Evolutionary conservation across 2,888 invertebrate genomes (phyloP).

Genomic region (Calameuta pallipes): DNA sequence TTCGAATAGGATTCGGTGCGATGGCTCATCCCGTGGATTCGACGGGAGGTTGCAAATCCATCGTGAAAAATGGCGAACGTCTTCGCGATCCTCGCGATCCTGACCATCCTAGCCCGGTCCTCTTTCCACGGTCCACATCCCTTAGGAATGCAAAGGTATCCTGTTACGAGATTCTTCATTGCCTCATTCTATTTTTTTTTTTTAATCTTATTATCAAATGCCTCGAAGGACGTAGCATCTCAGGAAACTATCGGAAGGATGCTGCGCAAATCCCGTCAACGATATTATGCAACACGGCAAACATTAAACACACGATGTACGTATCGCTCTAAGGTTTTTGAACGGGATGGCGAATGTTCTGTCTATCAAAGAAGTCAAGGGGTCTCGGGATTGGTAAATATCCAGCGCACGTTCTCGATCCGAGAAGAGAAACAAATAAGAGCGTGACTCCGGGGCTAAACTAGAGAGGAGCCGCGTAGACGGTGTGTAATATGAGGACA

Average conservation of each 20-base stretch:
- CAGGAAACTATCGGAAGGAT: neutral
- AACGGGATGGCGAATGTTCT: neutral
- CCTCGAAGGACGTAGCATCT: neutral
- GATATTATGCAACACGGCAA: too few relatives aligned
- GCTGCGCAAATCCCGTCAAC: neutral
- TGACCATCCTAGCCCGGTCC: too few relatives aligned
- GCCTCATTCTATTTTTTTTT: neutral
- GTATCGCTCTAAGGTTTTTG: neutral
- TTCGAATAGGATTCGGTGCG: neutral
- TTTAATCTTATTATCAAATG: neutral
- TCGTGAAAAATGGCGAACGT: neutral
- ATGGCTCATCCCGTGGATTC: neutral
- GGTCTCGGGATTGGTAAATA: neutral
- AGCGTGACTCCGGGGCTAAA: neutral
- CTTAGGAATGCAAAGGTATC: neutral
- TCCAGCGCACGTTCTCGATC: neutral
- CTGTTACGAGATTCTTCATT: neutral
- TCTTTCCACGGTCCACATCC: neutral
- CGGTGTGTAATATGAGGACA: slow-evolving; percentile 56
- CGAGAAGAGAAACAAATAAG: slow-evolving; percentile 1
- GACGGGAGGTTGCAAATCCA: slow-evolving; percentile 29
- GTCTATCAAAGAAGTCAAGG: slow-evolving; percentile 11
- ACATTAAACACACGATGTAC: neutral
- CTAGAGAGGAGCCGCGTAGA: slow-evolving; percentile 23
- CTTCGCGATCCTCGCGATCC: too few relatives aligned